Evolutionary conservation across 2,888 invertebrate genomes (phyloP), one percentile per base, ranked within the genome.

Genomic region (Trissolcus brochymenae): DNA sequence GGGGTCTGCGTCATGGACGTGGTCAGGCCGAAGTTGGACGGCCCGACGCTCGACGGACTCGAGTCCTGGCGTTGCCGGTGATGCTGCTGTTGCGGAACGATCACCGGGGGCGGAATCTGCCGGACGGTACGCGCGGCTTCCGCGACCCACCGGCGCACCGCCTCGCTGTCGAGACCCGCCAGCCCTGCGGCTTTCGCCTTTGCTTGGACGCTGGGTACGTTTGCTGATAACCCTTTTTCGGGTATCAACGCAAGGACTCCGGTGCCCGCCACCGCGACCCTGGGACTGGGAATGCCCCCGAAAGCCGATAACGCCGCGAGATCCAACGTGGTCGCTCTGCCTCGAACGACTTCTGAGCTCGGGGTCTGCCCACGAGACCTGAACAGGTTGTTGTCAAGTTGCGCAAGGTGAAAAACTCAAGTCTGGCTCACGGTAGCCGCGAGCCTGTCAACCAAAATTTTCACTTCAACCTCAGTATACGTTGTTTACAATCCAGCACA

Each of bases 81-180:
- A 49, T 80, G 82, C 6, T 81, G 84, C 72, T 83, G 80, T 4
- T 82, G 84, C n/a, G 85, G 84, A 50, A 87, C 79, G 49, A 85
- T 75, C 17, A 86, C 84, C 80, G 85, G 83, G 59, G 86, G 86
- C 81, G 87, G 86, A 81, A 87, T 85, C 62, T 86, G 87, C 79
- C 88, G 86, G 82, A 87, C 88, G 86, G 90, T 89, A 85, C 90
- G 91, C 91, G 92, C 90, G 91, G 91, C 91, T 89, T 91, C 91
- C 86, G 87, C 88, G 81, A 91, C 91, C 91, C 91, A 91, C 89
- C 91, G 90, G 90, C 91, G 89, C 82, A 91, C 91, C 88, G 91
- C 90, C 87, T 91, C 91, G 87, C 91, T 90, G 87, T 91, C 91
- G 83, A 91, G 90, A 89, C 91, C 91, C 91, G 91, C 91, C 92